A percentile compares a stretch with the other conserved stretches of the same genome.
These are phyloP conservation scores for Caenorhabditis sulstoni DNA, from an alignment of 2,888 invertebrate genomes.

Conservation along the genomic window DNA sequence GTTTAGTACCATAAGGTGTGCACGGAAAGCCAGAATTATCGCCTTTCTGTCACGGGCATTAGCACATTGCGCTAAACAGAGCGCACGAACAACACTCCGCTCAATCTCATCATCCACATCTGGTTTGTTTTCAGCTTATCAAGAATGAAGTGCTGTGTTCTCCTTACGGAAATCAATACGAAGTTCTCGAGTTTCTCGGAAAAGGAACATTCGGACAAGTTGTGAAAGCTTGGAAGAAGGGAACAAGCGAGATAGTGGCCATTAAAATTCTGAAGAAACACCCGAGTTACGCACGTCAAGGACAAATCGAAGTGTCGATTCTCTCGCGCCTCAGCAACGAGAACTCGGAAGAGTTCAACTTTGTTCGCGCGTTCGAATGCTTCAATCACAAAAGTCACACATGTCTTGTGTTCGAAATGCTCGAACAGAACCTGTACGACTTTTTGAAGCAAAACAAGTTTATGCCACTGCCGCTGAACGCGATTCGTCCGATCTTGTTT, in stretches of 20 bases:
- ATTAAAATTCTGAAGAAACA: constrained; percentile 99
- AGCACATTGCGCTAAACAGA: not conserved
- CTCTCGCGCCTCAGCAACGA: constrained; percentile 87
- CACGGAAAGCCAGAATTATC: too few relatives aligned
- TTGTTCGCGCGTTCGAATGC: constrained; percentile 99
- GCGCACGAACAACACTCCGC: not conserved
- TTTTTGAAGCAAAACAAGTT: constrained; percentile 99
- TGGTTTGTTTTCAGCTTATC: constrained; percentile 69
- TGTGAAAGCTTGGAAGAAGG: constrained; percentile 99
- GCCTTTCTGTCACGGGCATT: too few relatives aligned
- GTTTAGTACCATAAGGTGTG: too few relatives aligned
- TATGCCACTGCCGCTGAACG: constrained; percentile 96
- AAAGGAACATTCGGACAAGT: constrained; percentile 97
- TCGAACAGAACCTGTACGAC: constrained; percentile 99
- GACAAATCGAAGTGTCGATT: constrained; percentile 91
- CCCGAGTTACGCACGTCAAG: constrained; percentile 99
- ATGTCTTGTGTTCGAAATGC: constrained; percentile 94
- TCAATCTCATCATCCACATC: constrained; percentile 44
- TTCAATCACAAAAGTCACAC: constrained; percentile 98
- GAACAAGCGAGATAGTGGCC: constrained; percentile 99
- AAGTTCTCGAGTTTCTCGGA: constrained; percentile 91
- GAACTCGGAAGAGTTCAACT: constrained; percentile 99
- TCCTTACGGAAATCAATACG: constrained; percentile 80
- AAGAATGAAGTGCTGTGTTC: constrained; percentile 80
- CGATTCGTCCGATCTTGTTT: constrained; percentile 94